Percentiles rank a stretch among this genome's conserved stretches.
phyloP scores from a whole-genome alignment of 1,140 invertebrate species.

The Teleogryllus occipitalis region DNA sequence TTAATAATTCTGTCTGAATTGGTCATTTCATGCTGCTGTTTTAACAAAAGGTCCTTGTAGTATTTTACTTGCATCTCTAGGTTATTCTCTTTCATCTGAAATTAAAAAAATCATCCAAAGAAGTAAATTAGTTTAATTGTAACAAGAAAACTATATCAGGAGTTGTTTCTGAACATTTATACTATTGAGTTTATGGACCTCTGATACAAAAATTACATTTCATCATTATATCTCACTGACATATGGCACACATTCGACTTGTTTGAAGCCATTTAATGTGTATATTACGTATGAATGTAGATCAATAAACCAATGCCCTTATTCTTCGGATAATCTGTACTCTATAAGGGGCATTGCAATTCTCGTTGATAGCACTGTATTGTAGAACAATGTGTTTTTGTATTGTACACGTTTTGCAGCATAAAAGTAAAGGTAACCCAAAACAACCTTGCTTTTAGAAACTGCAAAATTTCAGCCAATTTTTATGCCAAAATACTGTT shows the following conservation, averaged over 20 bases:
- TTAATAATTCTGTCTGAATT: slow-evolving; percentile 12
- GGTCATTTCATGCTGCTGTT: not conserved
- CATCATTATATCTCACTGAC: not conserved
- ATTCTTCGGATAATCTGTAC: too few species aligned
- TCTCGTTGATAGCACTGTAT: too few species aligned
- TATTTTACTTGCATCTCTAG: not conserved
- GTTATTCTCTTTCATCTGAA: not conserved
- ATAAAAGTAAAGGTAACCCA: too few species aligned
- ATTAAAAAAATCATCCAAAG: not conserved
- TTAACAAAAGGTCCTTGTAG: not conserved
- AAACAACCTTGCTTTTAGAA: too few species aligned
- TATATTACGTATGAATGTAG: too few species aligned
- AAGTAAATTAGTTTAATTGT: not conserved
- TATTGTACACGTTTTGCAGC: too few species aligned
- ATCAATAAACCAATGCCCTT: too few species aligned
- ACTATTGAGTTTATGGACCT: not conserved
- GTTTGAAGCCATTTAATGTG: too few species aligned
- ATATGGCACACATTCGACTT: not conserved
- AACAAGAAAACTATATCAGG: not conserved
- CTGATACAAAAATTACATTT: not conserved
- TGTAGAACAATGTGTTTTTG: too few species aligned
- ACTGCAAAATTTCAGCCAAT: too few species aligned
- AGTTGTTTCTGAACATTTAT: not conserved
- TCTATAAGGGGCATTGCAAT: too few species aligned
- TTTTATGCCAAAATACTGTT: too few species aligned